These are phyloP conservation scores for Eidolon helvum DNA, from an alignment of 2,113 vertebrate genomes.

Conservation along the genomic window DNA sequence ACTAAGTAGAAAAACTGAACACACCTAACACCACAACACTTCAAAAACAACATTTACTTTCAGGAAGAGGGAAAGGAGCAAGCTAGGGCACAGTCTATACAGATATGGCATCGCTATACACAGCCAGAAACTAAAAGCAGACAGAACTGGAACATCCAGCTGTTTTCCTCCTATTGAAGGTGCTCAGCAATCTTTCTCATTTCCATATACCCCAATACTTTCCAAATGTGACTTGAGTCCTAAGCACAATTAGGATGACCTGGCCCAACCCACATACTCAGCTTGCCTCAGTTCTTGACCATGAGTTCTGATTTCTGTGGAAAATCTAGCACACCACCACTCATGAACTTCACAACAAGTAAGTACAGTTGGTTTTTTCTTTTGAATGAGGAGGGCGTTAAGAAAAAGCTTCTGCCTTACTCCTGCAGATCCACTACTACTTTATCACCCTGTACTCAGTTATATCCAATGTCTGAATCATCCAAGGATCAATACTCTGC, in stretches of 20 bases:
- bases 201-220: conserved; percentile 7
- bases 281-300: background rate
- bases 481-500: background rate
- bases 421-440: background rate
- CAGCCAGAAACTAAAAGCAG: conserved; percentile 48
- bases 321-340: background rate
- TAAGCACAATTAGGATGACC: background rate
- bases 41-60: conserved; percentile 54
- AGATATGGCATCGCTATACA: conserved; percentile 10
- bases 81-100: background rate
- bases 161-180: conserved; percentile 40
- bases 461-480: background rate
- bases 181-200: conserved; percentile 6
- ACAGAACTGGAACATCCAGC: conserved; percentile 34
- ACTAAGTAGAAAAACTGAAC: conserved; percentile 39
- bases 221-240: background rate
- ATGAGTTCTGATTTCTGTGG: conserved; percentile 23
- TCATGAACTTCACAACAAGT: background rate
- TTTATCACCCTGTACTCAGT: background rate
- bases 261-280: background rate
- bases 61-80: background rate
- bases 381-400: background rate
- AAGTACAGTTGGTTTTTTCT: background rate
- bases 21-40: background rate
- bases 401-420: conserved; percentile 16